Evolutionary conservation across 2,797 vertebrate genomes (phyloP).

Genomic region (Helicolenus hilgendorfi): DNA sequence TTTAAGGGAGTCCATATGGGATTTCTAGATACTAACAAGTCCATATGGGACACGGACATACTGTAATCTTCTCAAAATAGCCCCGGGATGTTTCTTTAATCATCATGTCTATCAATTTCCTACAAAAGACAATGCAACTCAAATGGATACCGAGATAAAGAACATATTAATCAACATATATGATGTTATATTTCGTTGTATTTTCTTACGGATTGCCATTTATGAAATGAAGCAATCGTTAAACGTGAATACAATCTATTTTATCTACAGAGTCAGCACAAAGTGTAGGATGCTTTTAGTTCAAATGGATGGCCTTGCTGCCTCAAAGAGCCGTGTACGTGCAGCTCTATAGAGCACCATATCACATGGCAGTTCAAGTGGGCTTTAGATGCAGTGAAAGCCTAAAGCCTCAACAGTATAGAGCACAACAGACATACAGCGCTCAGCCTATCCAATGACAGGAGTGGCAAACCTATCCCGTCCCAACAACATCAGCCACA

Average conservation of each 20-base stretch:
- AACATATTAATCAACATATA: background rate
- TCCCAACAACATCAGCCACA: constrained; percentile 82
- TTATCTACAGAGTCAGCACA: constrained; percentile 1
- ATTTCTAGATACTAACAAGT: background rate
- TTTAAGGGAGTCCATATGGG: background rate
- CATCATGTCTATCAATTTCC: background rate
- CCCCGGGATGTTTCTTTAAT: background rate
- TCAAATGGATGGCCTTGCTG: constrained; percentile 48
- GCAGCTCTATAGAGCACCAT: constrained; percentile 56
- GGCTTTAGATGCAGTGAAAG: constrained; percentile 72
- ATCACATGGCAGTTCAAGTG: constrained; percentile 70
- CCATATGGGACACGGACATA: background rate
- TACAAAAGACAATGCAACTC: background rate
- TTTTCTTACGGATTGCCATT: background rate
- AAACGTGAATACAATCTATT: background rate
- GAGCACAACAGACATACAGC: constrained; percentile 73
- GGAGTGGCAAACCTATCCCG: constrained; percentile 72
- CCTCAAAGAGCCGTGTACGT: constrained; percentile 54
- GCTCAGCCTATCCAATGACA: constrained; percentile 80
- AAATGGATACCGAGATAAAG: background rate
- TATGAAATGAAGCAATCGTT: background rate
- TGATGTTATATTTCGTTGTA: background rate
- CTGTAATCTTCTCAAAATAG: background rate
- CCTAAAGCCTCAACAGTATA: constrained; percentile 66
- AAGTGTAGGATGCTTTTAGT: constrained; percentile 41